Evolutionary conservation across 2,797 vertebrate species (phyloP), one percentile per base, ranked within the genome.

Genomic region (Peromyscus attwateri): DNA sequence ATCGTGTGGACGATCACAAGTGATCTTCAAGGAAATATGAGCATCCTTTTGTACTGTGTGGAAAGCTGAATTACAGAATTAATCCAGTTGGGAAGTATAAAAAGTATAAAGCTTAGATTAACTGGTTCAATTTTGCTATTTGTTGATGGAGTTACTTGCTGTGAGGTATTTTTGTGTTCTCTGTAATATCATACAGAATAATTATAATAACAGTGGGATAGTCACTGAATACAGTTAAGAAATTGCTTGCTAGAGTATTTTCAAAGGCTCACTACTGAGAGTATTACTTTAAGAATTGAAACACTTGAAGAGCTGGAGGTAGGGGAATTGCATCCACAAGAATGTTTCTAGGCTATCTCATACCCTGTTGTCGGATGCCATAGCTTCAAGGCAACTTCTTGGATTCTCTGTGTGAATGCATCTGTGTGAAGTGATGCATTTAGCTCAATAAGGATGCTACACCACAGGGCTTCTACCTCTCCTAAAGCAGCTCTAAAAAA

Each of bases 181-280:
- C 49, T 93, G 7, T 14, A 91, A 43, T 87, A 76, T 55, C 29
- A 82, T 23, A 49, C 25, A n/a, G 27, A 27, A 66, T 52, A 79
- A 90, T 90, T 91, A 85, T 94, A 91, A 87, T 89, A 82, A 27
- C 37, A 90, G 37, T 19, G 73, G 66, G 52, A 7, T 6, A 66
- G 13, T 64, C 77, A 66, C 3, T 71, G 55, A 77, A 83, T 64
- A 37, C 4, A 83, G n/a, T 16, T 43, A 81, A 94, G 62, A 43
- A 82, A 89, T 68, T 82, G 1, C 23, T n/a, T 94, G 27, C 14
- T 64, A 92, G 71, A 43, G 0, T 70, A 73, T 84, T 89, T 92
- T 91, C 43, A 25, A 88, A 79, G 27, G 77, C 60, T 95, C 10
- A 75, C 31, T 60, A 83, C 57, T 82, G 46, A 80, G 12, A 6